Base-by-base conservation (phyloP, 2,888 invertebrate genomes). In the Machimus atricapillus region DNA sequence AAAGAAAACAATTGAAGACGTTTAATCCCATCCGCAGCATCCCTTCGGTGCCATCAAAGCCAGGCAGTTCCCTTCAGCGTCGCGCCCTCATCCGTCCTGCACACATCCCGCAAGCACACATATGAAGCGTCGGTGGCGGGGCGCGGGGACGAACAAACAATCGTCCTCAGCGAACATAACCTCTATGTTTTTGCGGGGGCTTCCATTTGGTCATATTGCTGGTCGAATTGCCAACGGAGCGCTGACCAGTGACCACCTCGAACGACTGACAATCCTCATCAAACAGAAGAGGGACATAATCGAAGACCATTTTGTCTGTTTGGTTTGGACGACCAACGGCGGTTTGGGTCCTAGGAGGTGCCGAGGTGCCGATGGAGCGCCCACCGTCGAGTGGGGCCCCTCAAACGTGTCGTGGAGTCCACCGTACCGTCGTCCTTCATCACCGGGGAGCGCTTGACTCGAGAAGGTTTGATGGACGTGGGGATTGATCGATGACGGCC, bases 181-280 rank as follows among this genome's bases (percentile, higher is more conserved):
- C 85, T 85, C 85, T 85, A 74, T 85, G 85, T 85, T 85, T 85
- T 85, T 85, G 85, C 46, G 74, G 85, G 23, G 46, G 85, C 85
- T 85, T 74, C 74, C 74, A 85, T 85, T 85, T 85, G 85, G 85
- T 85, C 85, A 85, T 85, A 74, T 74, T 85, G 85, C 46, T 74
- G 85, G 85, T 74, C 43, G 74, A 46, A 46, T 52, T 85, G 23
- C 74, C 31, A 85, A 85, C 85, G 74, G 27, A 74, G 46, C 31
- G 23, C 73, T 74, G 76, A n/a, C 34, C 43, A 73, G 85, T 74
- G 74, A 85, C 85, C 85, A 16, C 31, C 19, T 74, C 74, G 73
- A 74, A 46, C 85, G 85, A 76, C 86, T 87, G 86, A 87, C 87
- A 87, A 86, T 87, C 86, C 86, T 87, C 86, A 86, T 85, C 87